phyloP scores from a whole-genome alignment of 2,797 vertebrate species.

The Mormyrops attenuatus region DNA sequence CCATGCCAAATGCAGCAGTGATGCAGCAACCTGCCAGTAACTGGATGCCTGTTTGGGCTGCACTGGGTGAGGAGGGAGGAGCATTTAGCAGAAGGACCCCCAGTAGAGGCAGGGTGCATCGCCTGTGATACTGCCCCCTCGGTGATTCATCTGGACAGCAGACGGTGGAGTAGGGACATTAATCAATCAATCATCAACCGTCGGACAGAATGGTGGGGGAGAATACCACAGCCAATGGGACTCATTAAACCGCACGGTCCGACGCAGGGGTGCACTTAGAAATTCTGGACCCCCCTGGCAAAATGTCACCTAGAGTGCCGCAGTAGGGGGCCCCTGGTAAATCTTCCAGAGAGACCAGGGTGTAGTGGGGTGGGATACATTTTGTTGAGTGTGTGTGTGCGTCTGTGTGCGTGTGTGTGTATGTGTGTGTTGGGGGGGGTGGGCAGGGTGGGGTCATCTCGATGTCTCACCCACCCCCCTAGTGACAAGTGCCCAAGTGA shows the following conservation, averaged over 20 bases:
- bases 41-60: constrained; percentile 61
- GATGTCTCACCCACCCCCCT: neutral
- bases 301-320: neutral
- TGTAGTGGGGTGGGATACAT: too few species aligned
- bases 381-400: too few species aligned
- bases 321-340: too few species aligned
- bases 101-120: neutral
- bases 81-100: neutral
- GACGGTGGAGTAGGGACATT: neutral
- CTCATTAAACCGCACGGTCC: neutral
- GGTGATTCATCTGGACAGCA: neutral
- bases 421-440: too few species aligned
- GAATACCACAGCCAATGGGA: neutral
- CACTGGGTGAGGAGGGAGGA: neutral
- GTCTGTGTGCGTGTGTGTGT: too few species aligned
- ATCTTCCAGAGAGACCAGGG: too few species aligned
- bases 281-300: neutral
- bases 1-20: constrained; percentile 58
- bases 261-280: neutral
- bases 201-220: neutral
- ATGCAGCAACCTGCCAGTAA: constrained; percentile 60
- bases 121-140: neutral
- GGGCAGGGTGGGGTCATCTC: too few species aligned
- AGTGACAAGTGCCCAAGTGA: neutral
- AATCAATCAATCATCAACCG: too few species aligned